Conservation (phyloP, 2,797 vertebrate species). For the Heterohyrax brucei region DNA sequence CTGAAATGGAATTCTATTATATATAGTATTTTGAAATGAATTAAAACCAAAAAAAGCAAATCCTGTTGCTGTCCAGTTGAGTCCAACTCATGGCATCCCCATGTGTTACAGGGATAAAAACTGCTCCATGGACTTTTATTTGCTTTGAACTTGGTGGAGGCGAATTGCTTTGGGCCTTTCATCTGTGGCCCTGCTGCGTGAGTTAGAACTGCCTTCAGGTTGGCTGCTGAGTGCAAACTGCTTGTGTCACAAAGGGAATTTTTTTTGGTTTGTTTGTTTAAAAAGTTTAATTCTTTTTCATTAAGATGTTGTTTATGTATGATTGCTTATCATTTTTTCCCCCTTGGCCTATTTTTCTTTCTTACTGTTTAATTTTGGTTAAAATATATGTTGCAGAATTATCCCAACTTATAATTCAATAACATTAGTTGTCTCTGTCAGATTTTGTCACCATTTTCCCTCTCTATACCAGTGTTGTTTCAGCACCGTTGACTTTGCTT, state of each 20-base stretch:
- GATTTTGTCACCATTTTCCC: background rate
- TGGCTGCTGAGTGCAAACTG: background rate
- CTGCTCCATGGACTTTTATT: background rate
- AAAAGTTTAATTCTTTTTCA: background rate
- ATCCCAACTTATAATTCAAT: background rate
- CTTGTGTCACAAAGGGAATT: background rate
- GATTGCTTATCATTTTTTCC: background rate
- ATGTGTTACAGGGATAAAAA: background rate
- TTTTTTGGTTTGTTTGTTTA: background rate
- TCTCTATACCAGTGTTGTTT: background rate
- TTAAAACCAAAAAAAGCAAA: background rate
- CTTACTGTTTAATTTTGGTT: background rate
- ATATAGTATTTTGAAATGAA: background rate
- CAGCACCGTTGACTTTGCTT: background rate
- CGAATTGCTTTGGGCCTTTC: background rate
- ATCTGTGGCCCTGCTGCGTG: background rate
- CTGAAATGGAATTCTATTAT: background rate
- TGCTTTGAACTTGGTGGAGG: background rate
- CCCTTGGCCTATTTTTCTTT: background rate
- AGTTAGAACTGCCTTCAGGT: background rate
- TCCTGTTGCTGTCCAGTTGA: background rate
- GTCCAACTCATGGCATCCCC: background rate
- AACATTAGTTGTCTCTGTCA: background rate
- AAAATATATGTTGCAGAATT: background rate
- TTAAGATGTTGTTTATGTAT: background rate